Evolutionary conservation across 2,888 invertebrate genomes (phyloP).

Genomic region (Dichetophora obliterata): DNA sequence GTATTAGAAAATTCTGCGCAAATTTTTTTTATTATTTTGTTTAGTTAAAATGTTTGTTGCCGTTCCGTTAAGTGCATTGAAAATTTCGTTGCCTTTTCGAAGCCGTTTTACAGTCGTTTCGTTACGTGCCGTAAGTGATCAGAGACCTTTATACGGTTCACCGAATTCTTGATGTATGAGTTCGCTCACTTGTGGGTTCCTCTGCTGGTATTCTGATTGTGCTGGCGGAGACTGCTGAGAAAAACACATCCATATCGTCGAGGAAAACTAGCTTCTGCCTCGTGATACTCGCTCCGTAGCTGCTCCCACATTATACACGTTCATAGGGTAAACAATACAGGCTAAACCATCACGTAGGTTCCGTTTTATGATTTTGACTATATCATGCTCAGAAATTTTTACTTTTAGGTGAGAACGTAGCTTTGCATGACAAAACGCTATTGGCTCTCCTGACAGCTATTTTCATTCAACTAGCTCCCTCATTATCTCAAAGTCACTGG

Average conservation of each 20-base stretch:
- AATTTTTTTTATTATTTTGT: no score
- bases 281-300: background rate
- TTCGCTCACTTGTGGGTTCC: background rate
- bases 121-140: no score
- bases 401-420: background rate
- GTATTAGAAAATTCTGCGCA: no score
- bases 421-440: conserved; percentile 23
- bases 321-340: conserved; percentile 9
- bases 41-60: no score
- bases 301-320: conserved; percentile 18
- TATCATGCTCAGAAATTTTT: conserved; percentile 36
- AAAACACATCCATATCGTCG: no score
- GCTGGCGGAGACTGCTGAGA: no score
- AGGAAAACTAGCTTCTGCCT: no score
- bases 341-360: conserved; percentile 28
- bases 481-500: conserved; percentile 25
- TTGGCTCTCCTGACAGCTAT: background rate
- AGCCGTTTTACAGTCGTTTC: no score
- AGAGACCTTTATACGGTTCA: background rate
- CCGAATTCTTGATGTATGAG: background rate
- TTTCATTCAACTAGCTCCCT: conserved; percentile 7
- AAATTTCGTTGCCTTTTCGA: no score
- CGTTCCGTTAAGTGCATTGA: no score
- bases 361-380: conserved; percentile 23
- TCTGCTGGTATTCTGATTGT: background rate